A percentile compares a stretch with the other conserved stretches of the same genome.
These are phyloP conservation scores for Amblyopsis rosae DNA, from an alignment of 2,113 vertebrate species.

Conservation along the genomic window DNA sequence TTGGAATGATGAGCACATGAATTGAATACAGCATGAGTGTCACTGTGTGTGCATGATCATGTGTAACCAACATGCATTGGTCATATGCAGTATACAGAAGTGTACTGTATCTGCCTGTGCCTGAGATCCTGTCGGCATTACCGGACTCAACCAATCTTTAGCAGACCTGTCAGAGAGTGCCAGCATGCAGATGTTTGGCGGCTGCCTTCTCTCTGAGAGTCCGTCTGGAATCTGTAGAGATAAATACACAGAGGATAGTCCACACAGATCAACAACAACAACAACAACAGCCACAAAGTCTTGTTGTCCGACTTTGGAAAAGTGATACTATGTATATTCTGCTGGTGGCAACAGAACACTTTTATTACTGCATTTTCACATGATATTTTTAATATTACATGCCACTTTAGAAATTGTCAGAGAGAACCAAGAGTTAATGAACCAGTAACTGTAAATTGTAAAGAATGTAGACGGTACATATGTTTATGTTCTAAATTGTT, in stretches of 20 bases:
- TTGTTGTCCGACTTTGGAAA: conserved; percentile 68
- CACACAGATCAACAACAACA: conserved; percentile 73
- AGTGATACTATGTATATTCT: conserved; percentile 26
- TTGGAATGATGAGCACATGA: conserved; percentile 15
- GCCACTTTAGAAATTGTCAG: neutral
- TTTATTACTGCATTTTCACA: conserved; percentile 6
- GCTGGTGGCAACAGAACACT: conserved; percentile 17
- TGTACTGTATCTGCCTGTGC: conserved; percentile 8
- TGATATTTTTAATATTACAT: neutral
- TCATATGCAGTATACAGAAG: conserved; percentile 7
- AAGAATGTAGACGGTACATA: too few relatives aligned
- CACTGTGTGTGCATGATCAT: neutral
- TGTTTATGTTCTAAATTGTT: too few relatives aligned
- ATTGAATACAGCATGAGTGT: conserved; percentile 4
- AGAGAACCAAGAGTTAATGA: too few relatives aligned
- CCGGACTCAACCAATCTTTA: conserved; percentile 70
- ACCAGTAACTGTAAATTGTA: too few relatives aligned
- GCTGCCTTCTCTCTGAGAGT: conserved; percentile 13
- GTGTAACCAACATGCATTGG: conserved; percentile 16
- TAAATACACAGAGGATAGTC: conserved; percentile 69
- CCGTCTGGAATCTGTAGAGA: conserved; percentile 76
- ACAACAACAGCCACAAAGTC: neutral
- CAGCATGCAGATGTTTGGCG: conserved; percentile 79
- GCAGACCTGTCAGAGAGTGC: conserved; percentile 74
- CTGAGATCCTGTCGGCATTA: conserved; percentile 37